Base-by-base conservation (phyloP, 2,888 invertebrate species). In the Microctonus hyperodae region DNA sequence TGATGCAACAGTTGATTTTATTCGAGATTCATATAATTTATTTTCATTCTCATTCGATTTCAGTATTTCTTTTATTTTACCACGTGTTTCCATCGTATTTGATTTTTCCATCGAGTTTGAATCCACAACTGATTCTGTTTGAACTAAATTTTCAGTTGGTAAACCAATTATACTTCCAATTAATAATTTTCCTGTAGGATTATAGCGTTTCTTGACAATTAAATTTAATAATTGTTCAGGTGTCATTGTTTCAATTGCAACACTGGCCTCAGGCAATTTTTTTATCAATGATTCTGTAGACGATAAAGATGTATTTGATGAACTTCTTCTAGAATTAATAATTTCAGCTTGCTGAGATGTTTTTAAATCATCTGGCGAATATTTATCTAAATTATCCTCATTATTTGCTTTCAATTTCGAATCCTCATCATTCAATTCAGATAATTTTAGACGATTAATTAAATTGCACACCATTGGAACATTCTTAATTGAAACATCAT, bases 121-220 rank as follows among this genome's bases (percentile, higher is more conserved):
- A 40, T 3, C 11, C 25, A 1, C n/a, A n/a, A n/a, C n/a, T n/a
- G n/a, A n/a, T n/a, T n/a, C n/a, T 1, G 68, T 50, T 11, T 65
- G 58, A 22, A 70, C 53, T 6, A 67, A 58, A 55, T 79, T 74
- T 65, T 77, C 78, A n/a, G 75, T 75, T 58, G 73, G 71, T 10
- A 76, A 65, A 2, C 83, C 83, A 31, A 83, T 83, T 65, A 83
- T 78, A 61, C 79, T 80, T 4, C 78, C 79, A 48, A 83, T 83
- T 25, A 83, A 57, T 51, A 82, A 68, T 56, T 82, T 78, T 0
- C 82, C 81, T 62, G 81, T 72, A 0, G 82, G 81, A 69, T 81
- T 79, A 65, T 71, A 75, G 33, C 79, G 79, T 28, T 81, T 75
- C 35, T 79, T 75, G 1, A 78, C 74, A 40, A 83, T 80, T 13